phyloP scores from a whole-genome alignment of 2,113 vertebrate species.

The Poicephalus meyeri region DNA sequence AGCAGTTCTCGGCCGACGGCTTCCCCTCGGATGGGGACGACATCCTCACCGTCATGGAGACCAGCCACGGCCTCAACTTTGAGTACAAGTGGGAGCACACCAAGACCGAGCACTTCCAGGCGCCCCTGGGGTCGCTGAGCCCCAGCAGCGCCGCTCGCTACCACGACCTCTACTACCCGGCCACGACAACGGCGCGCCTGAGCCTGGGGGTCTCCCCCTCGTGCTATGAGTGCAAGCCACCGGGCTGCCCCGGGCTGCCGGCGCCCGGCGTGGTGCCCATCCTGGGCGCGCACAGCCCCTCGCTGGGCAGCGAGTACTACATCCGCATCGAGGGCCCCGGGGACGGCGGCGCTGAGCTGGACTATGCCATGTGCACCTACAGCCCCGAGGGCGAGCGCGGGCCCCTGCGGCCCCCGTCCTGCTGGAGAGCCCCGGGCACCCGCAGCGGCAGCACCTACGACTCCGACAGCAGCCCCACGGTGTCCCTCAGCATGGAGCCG shows the following conservation, averaged over 20 bases:
- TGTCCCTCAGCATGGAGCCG: slow-evolving; percentile 88
- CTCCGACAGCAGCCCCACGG: slow-evolving; percentile 78
- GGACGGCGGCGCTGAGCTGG: slow-evolving; percentile 75
- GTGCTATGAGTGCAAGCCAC: slow-evolving; percentile 81
- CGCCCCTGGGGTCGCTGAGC: slow-evolving; percentile 65
- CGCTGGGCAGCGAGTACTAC: slow-evolving; percentile 89
- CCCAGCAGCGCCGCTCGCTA: slow-evolving; percentile 74
- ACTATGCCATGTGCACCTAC: slow-evolving; percentile 83
- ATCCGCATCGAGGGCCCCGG: slow-evolving; percentile 91
- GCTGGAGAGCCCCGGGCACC: slow-evolving; percentile 74
- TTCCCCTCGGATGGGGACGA: slow-evolving; percentile 91
- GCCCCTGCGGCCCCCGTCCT: background rate
- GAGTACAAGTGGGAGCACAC: slow-evolving; percentile 97
- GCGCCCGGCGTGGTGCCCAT: slow-evolving; percentile 87
- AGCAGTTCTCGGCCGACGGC: slow-evolving; percentile 86
- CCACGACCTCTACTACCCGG: slow-evolving; percentile 85
- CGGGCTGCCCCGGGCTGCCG: slow-evolving; percentile 51
- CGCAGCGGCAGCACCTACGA: slow-evolving; percentile 64
- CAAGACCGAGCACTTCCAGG: slow-evolving; percentile 75
- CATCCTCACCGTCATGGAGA: slow-evolving; percentile 94
- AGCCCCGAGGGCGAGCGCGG: slow-evolving; percentile 72
- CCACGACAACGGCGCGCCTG: slow-evolving; percentile 53
- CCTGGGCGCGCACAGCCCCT: slow-evolving; percentile 90
- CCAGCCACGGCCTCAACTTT: slow-evolving; percentile 93
- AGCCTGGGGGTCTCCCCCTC: slow-evolving; percentile 81